Evolutionary conservation across 2,113 vertebrate genomes (phyloP).

Genomic region (Tapirus terrestris): DNA sequence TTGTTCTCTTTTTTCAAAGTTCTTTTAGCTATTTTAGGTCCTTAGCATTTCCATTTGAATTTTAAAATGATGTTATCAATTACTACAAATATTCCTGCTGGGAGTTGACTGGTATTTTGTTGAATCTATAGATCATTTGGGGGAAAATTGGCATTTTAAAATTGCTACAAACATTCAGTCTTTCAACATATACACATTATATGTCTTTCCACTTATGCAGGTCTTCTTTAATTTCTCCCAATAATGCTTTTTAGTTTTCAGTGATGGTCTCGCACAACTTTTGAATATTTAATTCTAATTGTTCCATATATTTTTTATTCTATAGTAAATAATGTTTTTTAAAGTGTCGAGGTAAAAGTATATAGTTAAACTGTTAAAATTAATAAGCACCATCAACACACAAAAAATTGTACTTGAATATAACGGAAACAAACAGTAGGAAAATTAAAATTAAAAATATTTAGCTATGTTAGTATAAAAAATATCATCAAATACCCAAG

Average conservation of each 20-base stretch:
- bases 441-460: conserved; percentile 5
- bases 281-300: neutral
- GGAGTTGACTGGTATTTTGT: neutral
- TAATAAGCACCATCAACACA: neutral
- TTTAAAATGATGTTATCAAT: neutral
- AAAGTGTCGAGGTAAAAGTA: neutral
- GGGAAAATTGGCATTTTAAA: neutral
- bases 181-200: neutral
- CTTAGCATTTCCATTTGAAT: neutral
- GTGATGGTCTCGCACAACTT: neutral
- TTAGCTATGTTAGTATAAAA: neutral
- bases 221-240: neutral
- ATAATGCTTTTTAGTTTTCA: neutral
- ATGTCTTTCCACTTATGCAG: neutral
- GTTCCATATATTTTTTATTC: neutral
- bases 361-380: neutral
- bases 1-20: neutral
- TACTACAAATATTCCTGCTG: neutral
- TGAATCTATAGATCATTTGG: neutral
- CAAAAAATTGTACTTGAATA: neutral
- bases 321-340: neutral
- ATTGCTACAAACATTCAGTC: neutral
- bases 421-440: neutral
- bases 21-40: neutral
- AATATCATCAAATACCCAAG: neutral